phyloP scores from a whole-genome alignment of 2,113 vertebrate genomes.

The Tachysurus vachellii region DNA sequence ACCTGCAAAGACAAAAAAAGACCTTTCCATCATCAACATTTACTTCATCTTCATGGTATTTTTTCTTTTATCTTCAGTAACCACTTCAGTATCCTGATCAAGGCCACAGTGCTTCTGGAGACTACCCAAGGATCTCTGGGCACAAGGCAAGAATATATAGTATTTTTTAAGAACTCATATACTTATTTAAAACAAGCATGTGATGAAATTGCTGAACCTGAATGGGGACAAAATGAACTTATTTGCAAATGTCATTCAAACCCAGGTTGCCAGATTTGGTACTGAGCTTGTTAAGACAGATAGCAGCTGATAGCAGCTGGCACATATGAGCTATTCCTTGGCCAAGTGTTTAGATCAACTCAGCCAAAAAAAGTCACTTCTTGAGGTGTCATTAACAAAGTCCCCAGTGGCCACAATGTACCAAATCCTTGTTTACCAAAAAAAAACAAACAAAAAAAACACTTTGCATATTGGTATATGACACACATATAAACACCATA shows the following conservation, averaged over 20 bases:
- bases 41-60: background rate
- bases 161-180: background rate
- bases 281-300: conserved; percentile 69
- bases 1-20: conserved; percentile 19
- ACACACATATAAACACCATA: background rate
- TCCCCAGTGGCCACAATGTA: background rate
- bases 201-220: background rate
- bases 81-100: background rate
- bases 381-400: background rate
- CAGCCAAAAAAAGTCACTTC: background rate
- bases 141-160: background rate
- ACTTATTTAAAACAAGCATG: background rate
- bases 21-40: background rate
- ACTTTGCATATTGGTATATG: background rate
- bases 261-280: conserved; percentile 65
- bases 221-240: conserved; percentile 3
- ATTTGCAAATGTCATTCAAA: conserved; percentile 55
- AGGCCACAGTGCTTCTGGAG: background rate
- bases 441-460: background rate
- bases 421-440: background rate
- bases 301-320: conserved; percentile 59
- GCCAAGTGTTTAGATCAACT: background rate
- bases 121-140: background rate
- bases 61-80: background rate
- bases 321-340: background rate